These are phyloP conservation scores for Lasioglossum figueresi DNA, from an alignment of 2,888 invertebrate genomes.

Conservation along the genomic window DNA sequence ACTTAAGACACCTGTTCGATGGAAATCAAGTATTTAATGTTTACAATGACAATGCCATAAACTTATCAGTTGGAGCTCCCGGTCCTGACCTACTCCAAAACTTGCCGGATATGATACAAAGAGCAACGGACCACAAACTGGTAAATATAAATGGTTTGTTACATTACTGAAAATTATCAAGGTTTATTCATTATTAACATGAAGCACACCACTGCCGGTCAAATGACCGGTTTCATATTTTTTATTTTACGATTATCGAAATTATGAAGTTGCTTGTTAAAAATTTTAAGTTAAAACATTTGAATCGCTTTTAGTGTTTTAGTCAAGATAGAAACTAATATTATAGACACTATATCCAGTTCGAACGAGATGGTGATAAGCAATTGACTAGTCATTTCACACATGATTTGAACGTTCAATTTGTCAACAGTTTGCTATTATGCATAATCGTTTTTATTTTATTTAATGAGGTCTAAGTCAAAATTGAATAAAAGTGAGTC, in stretches of 20 bases:
- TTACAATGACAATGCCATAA: conserved; percentile 83
- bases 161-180: neutral
- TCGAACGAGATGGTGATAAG: neutral
- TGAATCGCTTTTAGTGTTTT: too few relatives aligned
- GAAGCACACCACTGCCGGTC: too few relatives aligned
- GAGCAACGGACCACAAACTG: conserved; percentile 85
- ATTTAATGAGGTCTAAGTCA: too few relatives aligned
- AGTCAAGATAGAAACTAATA: neutral
- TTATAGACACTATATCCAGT: neutral
- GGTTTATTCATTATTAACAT: neutral
- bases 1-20: conserved; percentile 85
- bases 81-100: conserved; percentile 85
- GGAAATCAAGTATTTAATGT: conserved; percentile 83
- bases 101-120: conserved; percentile 83
- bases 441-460: neutral
- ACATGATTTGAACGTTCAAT: neutral
- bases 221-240: too few relatives aligned
- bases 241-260: too few relatives aligned
- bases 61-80: conserved; percentile 86
- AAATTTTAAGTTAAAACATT: too few relatives aligned
- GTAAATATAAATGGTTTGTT: conserved; percentile 68
- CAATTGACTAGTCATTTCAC: neutral
- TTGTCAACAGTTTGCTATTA: too few relatives aligned
- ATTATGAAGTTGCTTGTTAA: too few relatives aligned
- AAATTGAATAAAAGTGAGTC: too few relatives aligned